Percentiles rank a stretch among this genome's conserved stretches.
Conservation (phyloP, 2,888 invertebrate species). For the Cosmia pyralina region DNA sequence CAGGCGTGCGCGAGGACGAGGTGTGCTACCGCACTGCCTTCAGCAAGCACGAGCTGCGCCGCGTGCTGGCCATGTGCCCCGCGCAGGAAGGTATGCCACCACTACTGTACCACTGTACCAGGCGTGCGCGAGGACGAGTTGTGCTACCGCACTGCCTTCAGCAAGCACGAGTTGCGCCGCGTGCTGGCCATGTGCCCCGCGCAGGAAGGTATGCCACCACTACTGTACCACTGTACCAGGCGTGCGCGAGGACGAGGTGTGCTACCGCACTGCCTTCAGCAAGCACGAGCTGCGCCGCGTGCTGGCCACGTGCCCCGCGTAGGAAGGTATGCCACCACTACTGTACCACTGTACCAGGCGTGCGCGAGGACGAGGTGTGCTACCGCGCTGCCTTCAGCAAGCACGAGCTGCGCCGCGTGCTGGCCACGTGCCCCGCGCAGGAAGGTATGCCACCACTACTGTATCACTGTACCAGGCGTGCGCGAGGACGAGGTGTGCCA, state of each 20-base stretch:
- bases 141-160: slow-evolving; percentile 90
- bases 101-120: neutral
- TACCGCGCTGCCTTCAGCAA: slow-evolving; percentile 73
- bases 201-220: slow-evolving; percentile 48
- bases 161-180: slow-evolving; percentile 98
- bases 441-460: too few relatives aligned
- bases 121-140: slow-evolving; percentile 3
- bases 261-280: slow-evolving; percentile 73
- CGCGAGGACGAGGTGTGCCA: slow-evolving; percentile 8
- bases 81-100: slow-evolving; percentile 52
- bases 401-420: too few relatives aligned
- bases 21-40: slow-evolving; percentile 88
- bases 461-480: neutral
- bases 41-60: slow-evolving; percentile 98
- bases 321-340: slow-evolving; percentile 74
- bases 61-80: slow-evolving; percentile 98
- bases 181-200: slow-evolving; percentile 97
- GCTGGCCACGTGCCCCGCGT: slow-evolving; percentile 90
- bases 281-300: too few relatives aligned
- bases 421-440: slow-evolving; percentile 92
- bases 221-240: neutral
- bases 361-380: slow-evolving; percentile 6
- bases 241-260: slow-evolving; percentile 3
- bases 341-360: neutral
- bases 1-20: slow-evolving; percentile 6